A percentile compares a stretch with the other conserved stretches of the same genome.
phyloP scores from a whole-genome alignment of 2,888 invertebrate genomes.

The Protonemura montana region DNA sequence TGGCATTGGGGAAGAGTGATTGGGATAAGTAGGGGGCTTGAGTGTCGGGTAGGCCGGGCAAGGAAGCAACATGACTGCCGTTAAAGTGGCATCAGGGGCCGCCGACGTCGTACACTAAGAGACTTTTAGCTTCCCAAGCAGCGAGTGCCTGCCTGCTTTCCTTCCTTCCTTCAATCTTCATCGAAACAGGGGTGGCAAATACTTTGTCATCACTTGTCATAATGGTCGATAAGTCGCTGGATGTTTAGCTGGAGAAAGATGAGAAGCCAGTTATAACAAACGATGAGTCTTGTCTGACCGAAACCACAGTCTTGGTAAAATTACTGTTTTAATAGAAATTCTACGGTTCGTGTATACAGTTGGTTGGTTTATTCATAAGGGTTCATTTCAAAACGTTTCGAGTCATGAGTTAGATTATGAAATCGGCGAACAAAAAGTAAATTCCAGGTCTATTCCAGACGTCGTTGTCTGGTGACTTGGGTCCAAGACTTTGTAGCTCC shows the following conservation, averaged over 20 bases:
- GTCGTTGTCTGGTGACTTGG: too few species aligned
- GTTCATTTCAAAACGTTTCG: too few species aligned
- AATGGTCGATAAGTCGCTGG: neutral
- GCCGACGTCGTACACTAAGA: slow-evolving; percentile 15
- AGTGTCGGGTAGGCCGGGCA: slow-evolving; percentile 26
- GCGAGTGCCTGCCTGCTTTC: too few species aligned
- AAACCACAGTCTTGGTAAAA: too few species aligned
- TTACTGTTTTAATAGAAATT: too few species aligned
- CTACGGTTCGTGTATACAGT: too few species aligned
- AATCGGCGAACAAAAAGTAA: too few species aligned
- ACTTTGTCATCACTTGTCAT: neutral
- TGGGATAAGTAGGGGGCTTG: slow-evolving; percentile 37
- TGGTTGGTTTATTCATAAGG: too few species aligned
- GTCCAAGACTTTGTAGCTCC: neutral
- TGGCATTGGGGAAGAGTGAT: slow-evolving; percentile 39
- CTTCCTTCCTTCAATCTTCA: slow-evolving; percentile 19
- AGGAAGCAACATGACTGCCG: slow-evolving; percentile 18
- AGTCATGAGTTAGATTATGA: too few species aligned
- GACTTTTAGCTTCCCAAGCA: slow-evolving; percentile 25
- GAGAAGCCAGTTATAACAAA: neutral
- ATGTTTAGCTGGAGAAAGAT: neutral
- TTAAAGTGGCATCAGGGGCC: slow-evolving; percentile 33
- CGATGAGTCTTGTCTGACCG: too few species aligned
- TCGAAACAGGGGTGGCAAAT: slow-evolving; percentile 35
- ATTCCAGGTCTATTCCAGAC: too few species aligned